Conservation (phyloP, 2,797 vertebrate species). For the Spinibarbus caldwelli region DNA sequence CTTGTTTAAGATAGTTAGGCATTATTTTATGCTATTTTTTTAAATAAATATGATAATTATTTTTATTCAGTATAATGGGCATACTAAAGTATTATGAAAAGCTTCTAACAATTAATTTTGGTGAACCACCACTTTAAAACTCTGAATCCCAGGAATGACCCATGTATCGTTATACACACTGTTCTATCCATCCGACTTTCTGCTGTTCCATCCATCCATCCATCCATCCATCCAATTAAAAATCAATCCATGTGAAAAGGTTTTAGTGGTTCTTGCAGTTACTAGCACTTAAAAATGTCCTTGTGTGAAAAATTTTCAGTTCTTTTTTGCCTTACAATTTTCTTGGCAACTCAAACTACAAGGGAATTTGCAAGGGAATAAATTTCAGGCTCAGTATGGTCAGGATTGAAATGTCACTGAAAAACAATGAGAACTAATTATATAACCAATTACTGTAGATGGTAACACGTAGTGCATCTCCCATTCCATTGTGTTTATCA, state of each 20-base stretch:
- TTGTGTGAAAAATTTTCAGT: background rate
- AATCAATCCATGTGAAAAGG: background rate
- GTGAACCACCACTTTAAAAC: no score
- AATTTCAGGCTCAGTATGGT: constrained; percentile 79
- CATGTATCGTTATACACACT: no score
- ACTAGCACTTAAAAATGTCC: background rate
- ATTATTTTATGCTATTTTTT: no score
- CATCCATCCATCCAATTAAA: no score
- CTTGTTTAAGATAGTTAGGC: no score
- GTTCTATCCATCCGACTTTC: background rate
- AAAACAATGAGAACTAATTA: background rate
- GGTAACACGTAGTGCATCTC: background rate
- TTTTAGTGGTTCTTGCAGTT: background rate
- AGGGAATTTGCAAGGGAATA: constrained; percentile 47
- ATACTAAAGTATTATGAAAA: no score
- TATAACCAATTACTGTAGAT: background rate
- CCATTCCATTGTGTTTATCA: background rate
- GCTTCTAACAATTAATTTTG: no score
- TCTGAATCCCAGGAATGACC: no score
- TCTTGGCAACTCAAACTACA: constrained; percentile 85
- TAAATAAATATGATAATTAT: no score
- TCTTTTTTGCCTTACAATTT: constrained; percentile 74
- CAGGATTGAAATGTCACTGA: constrained; percentile 72
- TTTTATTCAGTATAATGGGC: no score
- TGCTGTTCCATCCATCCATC: no score